Percentiles rank a stretch among this genome's conserved stretches.
These are phyloP conservation scores for Megaptera novaeangliae DNA, from an alignment of 2,113 vertebrate species.

Conservation along the genomic window DNA sequence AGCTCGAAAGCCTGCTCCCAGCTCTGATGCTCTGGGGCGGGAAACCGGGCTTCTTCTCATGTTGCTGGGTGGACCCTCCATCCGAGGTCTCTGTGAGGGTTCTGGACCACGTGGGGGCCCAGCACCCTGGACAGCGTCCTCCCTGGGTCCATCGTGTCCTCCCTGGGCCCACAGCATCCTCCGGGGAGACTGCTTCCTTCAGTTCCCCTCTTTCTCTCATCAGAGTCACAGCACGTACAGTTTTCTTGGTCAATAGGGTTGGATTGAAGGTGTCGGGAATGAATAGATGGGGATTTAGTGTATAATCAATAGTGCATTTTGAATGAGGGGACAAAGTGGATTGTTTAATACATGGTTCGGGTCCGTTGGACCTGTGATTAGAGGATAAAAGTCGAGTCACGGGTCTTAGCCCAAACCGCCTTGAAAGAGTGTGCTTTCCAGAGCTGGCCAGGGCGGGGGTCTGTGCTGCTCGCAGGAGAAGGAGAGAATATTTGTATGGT, in stretches of 20 bases:
- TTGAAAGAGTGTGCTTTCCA: not conserved
- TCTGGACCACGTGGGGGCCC: fast-evolving
- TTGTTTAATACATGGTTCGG: too few species aligned
- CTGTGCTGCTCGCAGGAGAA: fast-evolving
- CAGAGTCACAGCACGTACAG: fast-evolving
- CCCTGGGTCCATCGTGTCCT: too few species aligned
- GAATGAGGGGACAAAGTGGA: not conserved
- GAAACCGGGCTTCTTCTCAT: not conserved
- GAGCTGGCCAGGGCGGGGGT: fast-evolving
- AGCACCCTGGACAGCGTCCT: too few species aligned
- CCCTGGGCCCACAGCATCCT: not conserved
- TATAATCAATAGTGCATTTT: not conserved
- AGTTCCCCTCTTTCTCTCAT: not conserved
- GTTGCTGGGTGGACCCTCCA: not conserved
- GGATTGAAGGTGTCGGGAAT: not conserved
- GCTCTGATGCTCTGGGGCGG: not conserved
- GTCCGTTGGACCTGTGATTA: not conserved
- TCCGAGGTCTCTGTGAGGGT: not conserved
- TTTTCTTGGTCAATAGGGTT: not conserved
- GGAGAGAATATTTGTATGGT: not conserved
- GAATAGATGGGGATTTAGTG: not conserved
- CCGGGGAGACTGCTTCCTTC: too few species aligned
- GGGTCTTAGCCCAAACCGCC: not conserved
- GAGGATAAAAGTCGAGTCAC: not conserved
- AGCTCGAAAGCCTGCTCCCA: not conserved